A percentile compares a stretch with the other conserved stretches of the same genome.
These are phyloP conservation scores for Drosophila repletoides DNA, from an alignment of 1,140 invertebrate genomes.

Conservation along the genomic window DNA sequence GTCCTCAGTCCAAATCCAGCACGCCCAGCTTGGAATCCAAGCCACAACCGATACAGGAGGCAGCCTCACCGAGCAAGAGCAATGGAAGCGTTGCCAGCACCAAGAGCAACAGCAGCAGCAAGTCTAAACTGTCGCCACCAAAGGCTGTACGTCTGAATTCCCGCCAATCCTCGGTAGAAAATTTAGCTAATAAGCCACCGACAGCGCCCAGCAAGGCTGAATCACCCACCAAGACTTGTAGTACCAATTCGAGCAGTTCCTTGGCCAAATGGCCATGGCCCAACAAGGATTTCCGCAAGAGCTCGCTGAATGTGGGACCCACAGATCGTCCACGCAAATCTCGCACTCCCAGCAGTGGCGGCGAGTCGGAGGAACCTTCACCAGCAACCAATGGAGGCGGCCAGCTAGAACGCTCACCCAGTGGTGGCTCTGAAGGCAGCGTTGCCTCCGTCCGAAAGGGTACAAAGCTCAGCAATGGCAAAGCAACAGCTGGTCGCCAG, in stretches of 20 bases:
- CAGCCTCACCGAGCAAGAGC: neutral
- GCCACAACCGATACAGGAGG: neutral
- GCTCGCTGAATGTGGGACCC: slow-evolving; percentile 87
- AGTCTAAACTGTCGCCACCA: slow-evolving; percentile 74
- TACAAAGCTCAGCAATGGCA: slow-evolving; percentile 44
- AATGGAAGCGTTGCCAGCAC: slow-evolving; percentile 5
- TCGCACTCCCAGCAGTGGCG: slow-evolving; percentile 73
- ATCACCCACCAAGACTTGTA: slow-evolving; percentile 77
- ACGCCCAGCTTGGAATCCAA: slow-evolving; percentile 6
- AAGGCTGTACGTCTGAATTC: slow-evolving; percentile 67
- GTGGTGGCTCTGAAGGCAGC: slow-evolving; percentile 66
- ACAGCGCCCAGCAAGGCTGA: slow-evolving; percentile 83
- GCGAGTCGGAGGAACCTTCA: slow-evolving; percentile 70
- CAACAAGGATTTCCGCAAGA: slow-evolving; percentile 91
- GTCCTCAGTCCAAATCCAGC: slow-evolving; percentile 23
- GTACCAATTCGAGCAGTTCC: slow-evolving; percentile 41
- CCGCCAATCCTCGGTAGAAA: slow-evolving; percentile 72
- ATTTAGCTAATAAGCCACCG: slow-evolving; percentile 83
- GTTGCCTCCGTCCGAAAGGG: slow-evolving; percentile 38
- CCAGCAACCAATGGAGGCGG: slow-evolving; percentile 23
- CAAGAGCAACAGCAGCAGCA: slow-evolving; percentile 35
- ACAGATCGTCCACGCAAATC: slow-evolving; percentile 82
- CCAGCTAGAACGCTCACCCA: slow-evolving; percentile 74
- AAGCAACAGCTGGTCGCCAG: slow-evolving; percentile 25
- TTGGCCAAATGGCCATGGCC: slow-evolving; percentile 83